Percentiles rank a stretch among this genome's conserved stretches.
These are phyloP conservation scores for Astropecten irregularis DNA, from an alignment of 53 echinoderm and acorn worm species.

Conservation along the genomic window DNA sequence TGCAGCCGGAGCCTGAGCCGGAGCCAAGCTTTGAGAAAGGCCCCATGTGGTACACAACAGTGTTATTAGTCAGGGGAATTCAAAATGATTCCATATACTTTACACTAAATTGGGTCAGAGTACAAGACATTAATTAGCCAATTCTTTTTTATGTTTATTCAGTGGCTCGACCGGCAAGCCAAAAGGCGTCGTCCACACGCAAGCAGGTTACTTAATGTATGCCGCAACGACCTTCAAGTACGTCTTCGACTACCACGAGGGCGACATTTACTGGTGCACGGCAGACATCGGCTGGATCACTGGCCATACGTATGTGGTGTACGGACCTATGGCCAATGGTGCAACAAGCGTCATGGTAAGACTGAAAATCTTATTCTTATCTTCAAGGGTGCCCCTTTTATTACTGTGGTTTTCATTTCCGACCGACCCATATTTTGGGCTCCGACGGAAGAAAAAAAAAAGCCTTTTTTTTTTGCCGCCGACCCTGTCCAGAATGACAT, in stretches of 20 bases:
- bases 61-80: too few relatives aligned
- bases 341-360: conserved; percentile 95
- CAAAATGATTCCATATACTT: too few relatives aligned
- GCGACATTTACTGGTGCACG: conserved; percentile 94
- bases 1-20: too few relatives aligned
- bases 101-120: too few relatives aligned
- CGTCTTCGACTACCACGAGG: conserved; percentile 81
- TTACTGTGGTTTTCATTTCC: too few relatives aligned
- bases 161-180: conserved; percentile 97
- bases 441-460: too few relatives aligned
- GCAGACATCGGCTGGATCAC: conserved; percentile 99
- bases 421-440: too few relatives aligned
- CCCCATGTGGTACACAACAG: neutral
- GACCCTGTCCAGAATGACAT: too few relatives aligned
- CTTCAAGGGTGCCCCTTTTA: neutral
- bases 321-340: conserved; percentile 96
- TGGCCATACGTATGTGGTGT: conserved; percentile 88
- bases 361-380: neutral
- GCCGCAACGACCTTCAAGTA: conserved; percentile 98
- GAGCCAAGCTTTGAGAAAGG: too few relatives aligned
- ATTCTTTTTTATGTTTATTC: too few relatives aligned
- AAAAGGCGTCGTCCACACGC: conserved; percentile 91
- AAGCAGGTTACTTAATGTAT: conserved; percentile 88
- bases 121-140: too few relatives aligned
- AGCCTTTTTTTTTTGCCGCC: neutral